Conservation (phyloP, 2,888 invertebrate species). For the Rhagonycha fulva region DNA sequence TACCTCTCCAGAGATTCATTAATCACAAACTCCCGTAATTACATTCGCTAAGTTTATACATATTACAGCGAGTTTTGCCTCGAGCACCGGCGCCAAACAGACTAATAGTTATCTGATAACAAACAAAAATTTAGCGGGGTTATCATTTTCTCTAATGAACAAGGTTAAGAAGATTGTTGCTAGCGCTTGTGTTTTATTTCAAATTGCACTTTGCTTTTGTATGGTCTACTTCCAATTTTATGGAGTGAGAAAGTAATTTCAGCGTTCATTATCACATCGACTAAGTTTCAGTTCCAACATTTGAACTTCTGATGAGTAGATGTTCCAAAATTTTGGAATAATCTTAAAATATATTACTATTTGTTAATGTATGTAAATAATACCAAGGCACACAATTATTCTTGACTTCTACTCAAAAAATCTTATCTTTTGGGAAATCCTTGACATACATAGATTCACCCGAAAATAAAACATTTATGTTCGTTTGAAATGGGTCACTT, state of each 20-base stretch:
- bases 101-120: slow-evolving; percentile 49
- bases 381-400: background rate
- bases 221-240: slow-evolving; percentile 16
- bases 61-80: slow-evolving; percentile 44
- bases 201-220: slow-evolving; percentile 10
- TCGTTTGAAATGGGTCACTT: background rate
- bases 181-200: slow-evolving; percentile 21
- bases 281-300: background rate
- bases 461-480: background rate
- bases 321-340: background rate
- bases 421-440: background rate
- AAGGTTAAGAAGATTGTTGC: slow-evolving; percentile 28
- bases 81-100: slow-evolving; percentile 39
- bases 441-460: background rate
- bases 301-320: background rate
- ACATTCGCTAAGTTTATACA: slow-evolving; percentile 55
- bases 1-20: slow-evolving; percentile 57
- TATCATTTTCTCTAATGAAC: slow-evolving; percentile 44
- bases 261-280: background rate
- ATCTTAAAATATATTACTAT: background rate
- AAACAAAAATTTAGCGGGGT: slow-evolving; percentile 44
- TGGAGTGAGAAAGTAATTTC: background rate
- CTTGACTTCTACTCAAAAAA: background rate
- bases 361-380: background rate
- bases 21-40: slow-evolving; percentile 57